Conservation (phyloP, 2,888 invertebrate genomes). For the Pocota personata region DNA sequence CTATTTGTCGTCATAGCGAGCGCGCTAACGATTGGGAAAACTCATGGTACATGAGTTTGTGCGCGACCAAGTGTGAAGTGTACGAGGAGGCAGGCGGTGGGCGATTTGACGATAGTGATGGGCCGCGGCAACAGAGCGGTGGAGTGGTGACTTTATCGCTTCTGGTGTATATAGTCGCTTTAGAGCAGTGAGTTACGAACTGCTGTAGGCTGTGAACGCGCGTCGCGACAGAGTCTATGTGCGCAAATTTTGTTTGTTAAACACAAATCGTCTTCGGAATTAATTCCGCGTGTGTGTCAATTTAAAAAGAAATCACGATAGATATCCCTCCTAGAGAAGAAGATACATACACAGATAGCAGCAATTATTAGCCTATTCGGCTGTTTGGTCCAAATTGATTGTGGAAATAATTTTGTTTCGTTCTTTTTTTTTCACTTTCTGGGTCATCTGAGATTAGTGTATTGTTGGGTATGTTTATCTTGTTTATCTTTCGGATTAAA, state of each 20-base stretch:
- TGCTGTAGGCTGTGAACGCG: conserved; percentile 72
- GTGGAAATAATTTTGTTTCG: background rate
- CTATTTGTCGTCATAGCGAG: conserved; percentile 57
- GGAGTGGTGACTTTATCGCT: conserved; percentile 59
- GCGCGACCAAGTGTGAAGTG: conserved; percentile 71
- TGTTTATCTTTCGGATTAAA: conserved; percentile 12
- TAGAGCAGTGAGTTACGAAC: conserved; percentile 68
- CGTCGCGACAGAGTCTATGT: conserved; percentile 45
- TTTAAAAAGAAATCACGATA: conserved; percentile 7
- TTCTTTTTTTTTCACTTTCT: conserved; percentile 5
- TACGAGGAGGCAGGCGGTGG: conserved; percentile 62
- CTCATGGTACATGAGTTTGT: conserved; percentile 45
- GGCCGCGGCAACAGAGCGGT: conserved; percentile 32
- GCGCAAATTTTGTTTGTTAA: conserved; percentile 45
- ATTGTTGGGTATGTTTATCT: background rate
- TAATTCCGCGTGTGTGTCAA: conserved; percentile 54
- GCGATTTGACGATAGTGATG: conserved; percentile 72
- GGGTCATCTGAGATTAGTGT: conserved; percentile 26
- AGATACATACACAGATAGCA: conserved; percentile 33
- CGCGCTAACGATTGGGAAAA: conserved; percentile 54
- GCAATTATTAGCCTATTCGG: background rate
- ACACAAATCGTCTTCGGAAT: conserved; percentile 48
- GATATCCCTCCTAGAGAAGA: conserved; percentile 7
- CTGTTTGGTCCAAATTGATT: background rate
- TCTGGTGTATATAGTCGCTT: conserved; percentile 62